A percentile compares a stretch with the other conserved stretches of the same genome.
These are phyloP conservation scores for Meliscaeva auricollis DNA, from an alignment of 2,888 invertebrate genomes.

Conservation along the genomic window DNA sequence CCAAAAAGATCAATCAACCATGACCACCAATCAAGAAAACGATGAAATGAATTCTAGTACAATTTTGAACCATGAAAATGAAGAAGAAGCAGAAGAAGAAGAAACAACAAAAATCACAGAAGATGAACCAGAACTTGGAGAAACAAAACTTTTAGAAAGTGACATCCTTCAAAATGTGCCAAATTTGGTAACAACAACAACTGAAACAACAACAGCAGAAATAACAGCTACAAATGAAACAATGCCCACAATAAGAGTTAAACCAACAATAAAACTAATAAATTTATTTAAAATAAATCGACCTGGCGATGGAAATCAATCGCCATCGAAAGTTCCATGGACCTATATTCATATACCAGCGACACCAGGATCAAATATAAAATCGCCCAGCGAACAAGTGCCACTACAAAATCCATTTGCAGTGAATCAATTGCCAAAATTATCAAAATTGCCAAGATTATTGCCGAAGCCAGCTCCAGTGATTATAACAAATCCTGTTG, in stretches of 20 bases:
- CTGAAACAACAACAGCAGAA: not conserved
- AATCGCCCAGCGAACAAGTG: not conserved
- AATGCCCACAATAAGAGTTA: conserved; percentile 6
- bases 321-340: conserved; percentile 33
- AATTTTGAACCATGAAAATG: no score
- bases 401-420: not conserved
- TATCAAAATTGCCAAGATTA: no score
- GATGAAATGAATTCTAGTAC: no score
- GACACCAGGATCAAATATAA: not conserved
- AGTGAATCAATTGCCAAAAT: no score
- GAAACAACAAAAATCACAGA: not conserved
- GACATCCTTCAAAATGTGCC: conserved; percentile 14
- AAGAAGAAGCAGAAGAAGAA: no score
- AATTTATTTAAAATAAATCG: conserved; percentile 41
- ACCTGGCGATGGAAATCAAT: conserved; percentile 2
- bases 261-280: conserved; percentile 39
- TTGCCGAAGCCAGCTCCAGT: not conserved
- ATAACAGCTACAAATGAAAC: not conserved
- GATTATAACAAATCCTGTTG: not conserved
- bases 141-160: conserved; percentile 10
- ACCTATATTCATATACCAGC: conserved; percentile 49
- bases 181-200: not conserved
- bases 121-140: not conserved
- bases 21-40: not conserved
- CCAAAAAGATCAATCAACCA: not conserved